Evolutionary conservation across 2,797 vertebrate species (phyloP).

Genomic region (Sternarchorhynchus goeldii): DNA sequence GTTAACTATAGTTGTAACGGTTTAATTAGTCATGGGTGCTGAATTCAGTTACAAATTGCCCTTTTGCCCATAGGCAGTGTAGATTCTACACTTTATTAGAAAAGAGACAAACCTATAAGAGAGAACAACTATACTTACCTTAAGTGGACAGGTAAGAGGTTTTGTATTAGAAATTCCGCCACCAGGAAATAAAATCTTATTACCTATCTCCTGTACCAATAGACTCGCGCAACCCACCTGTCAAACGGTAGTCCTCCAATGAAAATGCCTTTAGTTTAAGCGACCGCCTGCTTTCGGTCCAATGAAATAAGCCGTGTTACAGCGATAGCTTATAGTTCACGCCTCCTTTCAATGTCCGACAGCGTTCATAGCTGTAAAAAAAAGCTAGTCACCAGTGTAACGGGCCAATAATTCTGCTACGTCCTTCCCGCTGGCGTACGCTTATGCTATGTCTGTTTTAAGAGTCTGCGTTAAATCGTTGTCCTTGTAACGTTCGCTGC

Average conservation of each 20-base stretch:
- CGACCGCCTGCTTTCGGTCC: conserved; percentile 5
- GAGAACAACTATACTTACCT: background rate
- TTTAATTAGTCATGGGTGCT: too few relatives aligned
- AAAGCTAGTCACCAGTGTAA: too few relatives aligned
- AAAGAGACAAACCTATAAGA: background rate
- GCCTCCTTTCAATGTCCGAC: background rate
- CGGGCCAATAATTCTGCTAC: background rate
- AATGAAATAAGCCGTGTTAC: conserved; percentile 26
- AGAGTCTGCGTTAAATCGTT: too few relatives aligned
- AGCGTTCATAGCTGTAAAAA: background rate
- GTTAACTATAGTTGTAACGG: too few relatives aligned
- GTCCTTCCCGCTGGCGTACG: background rate
- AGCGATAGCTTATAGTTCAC: background rate
- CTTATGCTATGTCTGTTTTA: too few relatives aligned
- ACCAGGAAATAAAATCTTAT: conserved; percentile 1
- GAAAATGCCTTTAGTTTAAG: background rate
- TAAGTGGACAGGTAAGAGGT: background rate
- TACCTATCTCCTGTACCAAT: conserved; percentile 20
- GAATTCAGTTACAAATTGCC: too few relatives aligned
- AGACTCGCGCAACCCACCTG: conserved; percentile 1
- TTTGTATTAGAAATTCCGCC: background rate
- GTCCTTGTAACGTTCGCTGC: too few relatives aligned
- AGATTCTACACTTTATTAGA: too few relatives aligned
- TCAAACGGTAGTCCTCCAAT: conserved; percentile 34
- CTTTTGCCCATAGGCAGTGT: too few relatives aligned